Base-by-base conservation (phyloP, 2,888 invertebrate species). In the Agriopis aurantiaria region DNA sequence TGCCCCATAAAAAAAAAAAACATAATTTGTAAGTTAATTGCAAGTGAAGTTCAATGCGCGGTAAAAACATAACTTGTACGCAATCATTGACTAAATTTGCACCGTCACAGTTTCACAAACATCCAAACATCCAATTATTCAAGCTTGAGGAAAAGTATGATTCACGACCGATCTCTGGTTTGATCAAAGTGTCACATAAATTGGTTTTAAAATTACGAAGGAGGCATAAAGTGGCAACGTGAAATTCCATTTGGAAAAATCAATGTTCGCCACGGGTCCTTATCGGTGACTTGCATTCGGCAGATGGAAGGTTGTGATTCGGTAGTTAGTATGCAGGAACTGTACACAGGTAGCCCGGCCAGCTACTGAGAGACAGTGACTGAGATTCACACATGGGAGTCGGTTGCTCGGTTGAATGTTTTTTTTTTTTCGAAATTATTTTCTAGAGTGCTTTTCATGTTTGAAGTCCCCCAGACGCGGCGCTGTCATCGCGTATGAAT, bases 281-380 rank as follows among this genome's bases (percentile, higher is more conserved):
- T 85, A 87, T 87, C 85, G 87, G 81, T 78, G 82, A 76, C 80
- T 83, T 82, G 64, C 72, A 75, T 88, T 86, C 86, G 81, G 80
- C 88, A 88, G 91, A 91, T 91, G 90, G 89, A 85, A 88, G 91
- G 89, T 85, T 87, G 88, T 88, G 89, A 91, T 88, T 89, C 77
- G 75, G 87, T 88, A 87, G 85, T 92, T 91, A 88, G 88, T 91
- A 92, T 92, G 88, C 91, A 85, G 81, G 70, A 70, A 70, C 80
- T 81, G 86, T 69, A 73, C 70, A 51, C 68, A 78, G 79, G 81
- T 80, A 79, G 77, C 82, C 81, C 80, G 75, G 17, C 17, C 14
- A 45, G 9, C n/a, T 51, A 57, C 9, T 23, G 23, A 51, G 40
- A 67, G 12, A 63, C 70, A 67, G 70, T 71, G 63, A 63, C 48